Evolutionary conservation across 2,113 vertebrate genomes (phyloP).

Genomic region (Morone saxatilis): DNA sequence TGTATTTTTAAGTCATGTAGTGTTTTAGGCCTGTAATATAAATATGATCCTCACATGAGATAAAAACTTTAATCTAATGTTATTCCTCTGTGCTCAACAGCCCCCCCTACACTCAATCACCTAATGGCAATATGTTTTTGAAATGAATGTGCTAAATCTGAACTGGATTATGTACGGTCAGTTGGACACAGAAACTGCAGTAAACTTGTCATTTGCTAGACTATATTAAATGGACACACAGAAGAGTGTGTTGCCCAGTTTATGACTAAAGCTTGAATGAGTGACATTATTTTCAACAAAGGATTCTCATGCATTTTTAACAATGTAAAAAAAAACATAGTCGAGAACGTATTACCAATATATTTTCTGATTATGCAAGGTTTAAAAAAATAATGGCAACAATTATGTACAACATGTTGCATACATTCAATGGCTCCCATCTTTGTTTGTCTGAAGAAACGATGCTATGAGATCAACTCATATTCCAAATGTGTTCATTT

Average conservation of each 20-base stretch:
- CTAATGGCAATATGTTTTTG: constrained; percentile 70
- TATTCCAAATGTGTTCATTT: neutral
- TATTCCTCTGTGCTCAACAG: constrained; percentile 42
- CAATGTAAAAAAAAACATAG: neutral
- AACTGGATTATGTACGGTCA: constrained; percentile 49
- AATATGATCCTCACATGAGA: constrained; percentile 42
- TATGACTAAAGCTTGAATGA: neutral
- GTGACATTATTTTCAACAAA: constrained; percentile 1
- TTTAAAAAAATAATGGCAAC: neutral
- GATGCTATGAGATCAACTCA: neutral
- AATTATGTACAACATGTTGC: neutral
- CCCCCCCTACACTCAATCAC: constrained; percentile 66
- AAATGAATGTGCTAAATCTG: constrained; percentile 53
- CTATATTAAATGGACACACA: constrained; percentile 57
- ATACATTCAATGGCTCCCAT: neutral
- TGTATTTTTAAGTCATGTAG: neutral
- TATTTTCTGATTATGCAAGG: neutral
- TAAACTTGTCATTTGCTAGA: constrained; percentile 48
- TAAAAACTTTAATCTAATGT: constrained; percentile 59
- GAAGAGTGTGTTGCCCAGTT: constrained; percentile 4
- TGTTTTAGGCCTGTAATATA: constrained; percentile 13
- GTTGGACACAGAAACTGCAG: constrained; percentile 29
- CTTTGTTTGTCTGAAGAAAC: neutral
- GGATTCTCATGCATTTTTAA: neutral
- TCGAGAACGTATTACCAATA: neutral